Conservation (phyloP, 1,140 invertebrate genomes). For the Epicauta chinensis region DNA sequence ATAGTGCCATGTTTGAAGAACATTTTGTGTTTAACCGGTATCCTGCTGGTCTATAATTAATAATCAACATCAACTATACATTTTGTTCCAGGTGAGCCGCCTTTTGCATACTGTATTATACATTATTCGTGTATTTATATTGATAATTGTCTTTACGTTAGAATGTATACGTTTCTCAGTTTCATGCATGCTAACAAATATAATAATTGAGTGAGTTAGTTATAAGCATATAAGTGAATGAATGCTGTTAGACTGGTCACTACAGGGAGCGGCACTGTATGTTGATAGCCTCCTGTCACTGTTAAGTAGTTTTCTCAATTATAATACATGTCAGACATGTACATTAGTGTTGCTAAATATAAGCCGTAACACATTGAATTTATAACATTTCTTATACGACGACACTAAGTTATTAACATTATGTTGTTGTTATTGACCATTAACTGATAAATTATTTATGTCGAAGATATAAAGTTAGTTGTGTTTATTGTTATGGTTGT, state of each 20-base stretch:
- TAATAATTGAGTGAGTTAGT: not conserved
- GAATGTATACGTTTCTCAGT: not conserved
- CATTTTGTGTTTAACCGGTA: slow-evolving; percentile 19
- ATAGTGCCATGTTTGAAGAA: slow-evolving; percentile 11
- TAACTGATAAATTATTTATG: slow-evolving; percentile 39
- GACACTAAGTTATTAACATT: slow-evolving; percentile 36
- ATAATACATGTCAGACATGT: slow-evolving; percentile 40
- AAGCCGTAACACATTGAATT: slow-evolving; percentile 35
- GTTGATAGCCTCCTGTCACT: slow-evolving; percentile 39
- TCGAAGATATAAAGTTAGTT: slow-evolving; percentile 30
- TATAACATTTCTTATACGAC: slow-evolving; percentile 31
- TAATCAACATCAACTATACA: slow-evolving; percentile 17
- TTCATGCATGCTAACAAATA: not conserved
- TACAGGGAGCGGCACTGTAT: slow-evolving; percentile 34
- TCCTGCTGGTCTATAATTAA: slow-evolving; percentile 16
- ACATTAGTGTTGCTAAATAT: slow-evolving; percentile 41
- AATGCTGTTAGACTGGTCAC: slow-evolving; percentile 16
- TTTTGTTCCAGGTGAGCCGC: slow-evolving; percentile 25
- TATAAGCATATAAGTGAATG: slow-evolving; percentile 1
- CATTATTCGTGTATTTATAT: slow-evolving; percentile 9
- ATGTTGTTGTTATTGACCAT: slow-evolving; percentile 31
- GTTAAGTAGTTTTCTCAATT: slow-evolving; percentile 40
- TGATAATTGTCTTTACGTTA: slow-evolving; percentile 1
- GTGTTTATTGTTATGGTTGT: slow-evolving; percentile 38
- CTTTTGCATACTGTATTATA: too few species aligned